Percentiles rank a stretch among this genome's conserved stretches.
Conservation (phyloP, 2,113 vertebrate species). For the Eolophus roseicapilla region DNA sequence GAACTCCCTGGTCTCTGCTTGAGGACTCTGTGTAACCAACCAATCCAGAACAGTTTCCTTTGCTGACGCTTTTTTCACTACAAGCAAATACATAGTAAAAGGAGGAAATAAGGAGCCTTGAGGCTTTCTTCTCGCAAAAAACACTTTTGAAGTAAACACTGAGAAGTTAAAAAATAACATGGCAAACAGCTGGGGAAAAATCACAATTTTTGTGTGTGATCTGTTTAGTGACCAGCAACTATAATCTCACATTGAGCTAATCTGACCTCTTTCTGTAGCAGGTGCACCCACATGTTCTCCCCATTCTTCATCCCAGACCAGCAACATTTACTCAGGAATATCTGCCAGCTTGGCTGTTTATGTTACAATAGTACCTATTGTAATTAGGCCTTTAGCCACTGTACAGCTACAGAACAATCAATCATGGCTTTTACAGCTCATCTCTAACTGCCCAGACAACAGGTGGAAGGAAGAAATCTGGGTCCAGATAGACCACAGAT, state of each 20-base stretch:
- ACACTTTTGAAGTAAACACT: slow-evolving; percentile 5
- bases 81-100: neutral
- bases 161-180: neutral
- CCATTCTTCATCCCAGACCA: neutral
- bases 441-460: neutral
- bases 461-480: neutral
- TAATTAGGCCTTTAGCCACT: neutral
- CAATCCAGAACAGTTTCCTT: slow-evolving; percentile 21
- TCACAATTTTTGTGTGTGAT: neutral
- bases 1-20: neutral
- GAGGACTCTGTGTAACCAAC: neutral
- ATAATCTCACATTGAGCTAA: neutral
- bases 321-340: neutral
- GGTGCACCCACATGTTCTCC: neutral
- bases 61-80: slow-evolving; percentile 34
- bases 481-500: neutral
- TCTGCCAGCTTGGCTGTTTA: neutral
- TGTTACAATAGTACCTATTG: neutral
- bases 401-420: neutral
- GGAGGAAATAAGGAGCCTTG: slow-evolving; percentile 27
- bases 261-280: neutral
- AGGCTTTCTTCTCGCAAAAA: slow-evolving; percentile 8
- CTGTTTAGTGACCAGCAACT: neutral
- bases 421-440: neutral
- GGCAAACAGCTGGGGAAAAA: neutral